Evolutionary conservation across 64 coral and sea anemone genomes (phyloP).

Genomic region (Hydrozoanthus tunicans): DNA sequence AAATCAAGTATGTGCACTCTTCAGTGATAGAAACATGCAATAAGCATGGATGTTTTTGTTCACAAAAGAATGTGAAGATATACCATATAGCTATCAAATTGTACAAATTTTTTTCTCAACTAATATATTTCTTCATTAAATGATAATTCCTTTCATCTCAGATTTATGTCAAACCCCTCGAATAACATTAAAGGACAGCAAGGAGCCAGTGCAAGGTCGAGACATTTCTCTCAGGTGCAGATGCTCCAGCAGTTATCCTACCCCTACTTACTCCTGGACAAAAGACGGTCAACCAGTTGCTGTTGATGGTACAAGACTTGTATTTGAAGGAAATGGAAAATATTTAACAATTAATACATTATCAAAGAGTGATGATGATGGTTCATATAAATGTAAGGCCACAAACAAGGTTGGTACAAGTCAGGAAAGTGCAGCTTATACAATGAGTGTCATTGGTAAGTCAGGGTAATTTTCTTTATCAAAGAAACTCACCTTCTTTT

Average conservation of each 20-base stretch:
- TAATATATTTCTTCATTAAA: too few relatives aligned
- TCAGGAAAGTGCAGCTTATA: background rate
- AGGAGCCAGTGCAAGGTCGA: background rate
- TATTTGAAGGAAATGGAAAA: slow-evolving; percentile 51
- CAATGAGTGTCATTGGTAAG: slow-evolving; percentile 66
- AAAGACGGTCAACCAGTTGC: slow-evolving; percentile 54
- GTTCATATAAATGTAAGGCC: slow-evolving; percentile 76
- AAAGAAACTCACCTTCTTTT: too few relatives aligned
- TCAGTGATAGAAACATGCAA: too few relatives aligned
- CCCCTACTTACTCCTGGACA: slow-evolving; percentile 56
- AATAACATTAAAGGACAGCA: background rate
- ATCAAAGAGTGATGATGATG: slow-evolving; percentile 69
- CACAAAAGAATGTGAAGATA: too few relatives aligned
- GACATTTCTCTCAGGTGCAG: slow-evolving; percentile 28
- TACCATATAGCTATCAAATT: too few relatives aligned
- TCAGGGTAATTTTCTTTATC: background rate
- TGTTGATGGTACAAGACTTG: slow-evolving; percentile 16
- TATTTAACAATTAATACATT: slow-evolving; percentile 62
- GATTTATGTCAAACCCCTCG: slow-evolving; percentile 25
- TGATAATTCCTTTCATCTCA: background rate
- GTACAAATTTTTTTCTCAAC: too few relatives aligned
- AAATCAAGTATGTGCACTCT: too few relatives aligned
- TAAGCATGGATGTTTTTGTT: too few relatives aligned
- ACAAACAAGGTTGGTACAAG: slow-evolving; percentile 30
- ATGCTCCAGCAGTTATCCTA: slow-evolving; percentile 37